A percentile compares a stretch with the other conserved stretches of the same genome.
Evolutionary conservation across 2,113 vertebrate species (phyloP).

Genomic region (Tinamus guttatus): DNA sequence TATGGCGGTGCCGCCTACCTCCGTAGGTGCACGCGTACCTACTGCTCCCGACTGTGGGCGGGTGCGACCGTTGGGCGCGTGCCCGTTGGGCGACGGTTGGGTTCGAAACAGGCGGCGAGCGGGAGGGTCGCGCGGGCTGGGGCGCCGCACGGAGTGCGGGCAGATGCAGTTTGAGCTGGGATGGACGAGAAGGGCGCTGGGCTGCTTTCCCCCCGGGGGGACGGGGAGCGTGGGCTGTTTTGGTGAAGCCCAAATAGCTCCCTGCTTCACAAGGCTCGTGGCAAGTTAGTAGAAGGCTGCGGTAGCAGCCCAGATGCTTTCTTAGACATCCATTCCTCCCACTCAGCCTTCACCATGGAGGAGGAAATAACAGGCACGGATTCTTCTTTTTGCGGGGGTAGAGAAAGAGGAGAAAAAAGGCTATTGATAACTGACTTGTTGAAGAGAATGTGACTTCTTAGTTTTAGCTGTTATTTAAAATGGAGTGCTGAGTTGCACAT

Average conservation of each 20-base stretch:
- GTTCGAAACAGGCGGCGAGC: background rate
- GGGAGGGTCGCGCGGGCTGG: background rate
- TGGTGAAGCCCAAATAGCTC: background rate
- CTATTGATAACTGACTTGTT: background rate
- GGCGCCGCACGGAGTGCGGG: background rate
- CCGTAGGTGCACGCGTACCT: background rate
- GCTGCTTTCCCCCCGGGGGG: fast-evolving
- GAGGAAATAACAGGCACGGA: background rate
- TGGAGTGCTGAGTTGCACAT: background rate
- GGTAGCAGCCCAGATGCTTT: constrained; percentile 32
- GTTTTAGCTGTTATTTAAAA: background rate
- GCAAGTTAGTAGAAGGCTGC: constrained; percentile 31
- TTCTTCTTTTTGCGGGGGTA: background rate
- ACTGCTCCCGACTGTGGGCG: background rate
- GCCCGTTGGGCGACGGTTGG: no score
- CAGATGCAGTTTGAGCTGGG: no score
- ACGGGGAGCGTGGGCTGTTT: background rate
- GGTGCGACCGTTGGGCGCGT: no score
- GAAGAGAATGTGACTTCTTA: background rate
- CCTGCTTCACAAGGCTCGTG: background rate
- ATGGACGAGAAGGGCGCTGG: fast-evolving
- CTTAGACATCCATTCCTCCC: constrained; percentile 50
- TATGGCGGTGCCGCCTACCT: background rate
- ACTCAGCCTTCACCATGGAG: background rate
- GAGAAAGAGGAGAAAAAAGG: background rate